Percentiles rank a stretch among this genome's conserved stretches.
phyloP scores from a whole-genome alignment of 2,113 vertebrate species.

The Zosterops hypoxanthus region DNA sequence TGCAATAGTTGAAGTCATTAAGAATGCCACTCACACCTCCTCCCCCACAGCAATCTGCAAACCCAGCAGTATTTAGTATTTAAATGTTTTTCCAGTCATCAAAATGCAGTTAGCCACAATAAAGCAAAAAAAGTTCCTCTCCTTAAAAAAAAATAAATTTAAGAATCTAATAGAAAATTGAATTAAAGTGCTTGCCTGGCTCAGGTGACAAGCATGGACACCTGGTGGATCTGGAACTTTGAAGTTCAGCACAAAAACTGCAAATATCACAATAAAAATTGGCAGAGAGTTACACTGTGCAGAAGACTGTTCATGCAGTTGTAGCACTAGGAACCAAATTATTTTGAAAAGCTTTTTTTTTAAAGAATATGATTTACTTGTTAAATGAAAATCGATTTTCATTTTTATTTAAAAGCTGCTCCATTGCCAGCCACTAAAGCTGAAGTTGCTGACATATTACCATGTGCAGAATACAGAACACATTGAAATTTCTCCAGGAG shows the following conservation, averaged over 20 bases:
- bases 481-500: not conserved
- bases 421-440: not conserved
- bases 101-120: not conserved
- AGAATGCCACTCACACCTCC: not conserved
- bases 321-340: not conserved
- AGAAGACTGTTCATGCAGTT: not conserved
- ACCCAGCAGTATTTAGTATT: not conserved
- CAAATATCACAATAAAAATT: not conserved
- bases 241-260: not conserved
- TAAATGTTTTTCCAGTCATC: not conserved
- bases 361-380: not conserved
- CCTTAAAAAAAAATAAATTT: not conserved
- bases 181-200: not conserved
- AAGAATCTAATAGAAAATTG: not conserved
- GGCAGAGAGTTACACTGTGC: not conserved
- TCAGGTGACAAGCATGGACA: not conserved
- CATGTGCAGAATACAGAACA: not conserved
- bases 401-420: not conserved
- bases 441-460: not conserved
- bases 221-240: not conserved
- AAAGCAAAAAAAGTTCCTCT: not conserved
- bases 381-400: not conserved
- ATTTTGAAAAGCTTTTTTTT: not conserved
- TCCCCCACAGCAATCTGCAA: not conserved
- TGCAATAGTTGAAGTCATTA: not conserved